Conservation (phyloP, 2,113 vertebrate genomes). For the Phalacrocorax aristotelis region DNA sequence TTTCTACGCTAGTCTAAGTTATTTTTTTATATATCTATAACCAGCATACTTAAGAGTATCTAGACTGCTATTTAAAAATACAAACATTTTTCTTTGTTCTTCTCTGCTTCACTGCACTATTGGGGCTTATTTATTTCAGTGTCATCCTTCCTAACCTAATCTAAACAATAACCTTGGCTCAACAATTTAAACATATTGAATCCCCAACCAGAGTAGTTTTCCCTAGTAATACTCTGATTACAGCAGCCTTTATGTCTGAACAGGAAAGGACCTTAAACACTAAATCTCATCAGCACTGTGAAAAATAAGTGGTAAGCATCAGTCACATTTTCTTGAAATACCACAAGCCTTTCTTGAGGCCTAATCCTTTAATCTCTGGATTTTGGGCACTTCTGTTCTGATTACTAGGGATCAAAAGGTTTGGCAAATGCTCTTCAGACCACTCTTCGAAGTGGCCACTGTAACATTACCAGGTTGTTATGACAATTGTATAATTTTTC, state of each 20-base stretch:
- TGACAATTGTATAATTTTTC: not conserved
- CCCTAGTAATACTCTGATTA: slow-evolving; percentile 72
- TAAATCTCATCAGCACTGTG: slow-evolving; percentile 72
- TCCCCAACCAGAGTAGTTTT: slow-evolving; percentile 56
- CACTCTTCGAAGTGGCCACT: slow-evolving; percentile 46
- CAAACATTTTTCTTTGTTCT: slow-evolving; percentile 46
- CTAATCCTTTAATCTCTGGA: slow-evolving; percentile 72
- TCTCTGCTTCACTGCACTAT: not conserved
- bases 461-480: slow-evolving; percentile 5
- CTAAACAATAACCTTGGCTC: slow-evolving; percentile 67
- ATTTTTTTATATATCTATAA: not conserved
- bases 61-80: not conserved
- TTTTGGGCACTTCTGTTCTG: slow-evolving; percentile 71
- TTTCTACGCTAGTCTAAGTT: not conserved
- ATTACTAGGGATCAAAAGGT: slow-evolving; percentile 64
- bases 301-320: slow-evolving; percentile 73
- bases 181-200: slow-evolving; percentile 65
- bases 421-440: slow-evolving; percentile 46
- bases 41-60: not conserved
- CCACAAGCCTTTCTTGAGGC: slow-evolving; percentile 65
- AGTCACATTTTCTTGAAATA: slow-evolving; percentile 72
- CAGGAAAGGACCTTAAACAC: slow-evolving; percentile 68
- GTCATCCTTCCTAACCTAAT: slow-evolving; percentile 63
- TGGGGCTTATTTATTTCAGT: slow-evolving; percentile 45
- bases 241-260: slow-evolving; percentile 73